Percentiles rank a stretch among this genome's conserved stretches.
These are phyloP conservation scores for Meloidogyne chitwoodi DNA, from an alignment of 1,140 invertebrate genomes.

Conservation along the genomic window DNA sequence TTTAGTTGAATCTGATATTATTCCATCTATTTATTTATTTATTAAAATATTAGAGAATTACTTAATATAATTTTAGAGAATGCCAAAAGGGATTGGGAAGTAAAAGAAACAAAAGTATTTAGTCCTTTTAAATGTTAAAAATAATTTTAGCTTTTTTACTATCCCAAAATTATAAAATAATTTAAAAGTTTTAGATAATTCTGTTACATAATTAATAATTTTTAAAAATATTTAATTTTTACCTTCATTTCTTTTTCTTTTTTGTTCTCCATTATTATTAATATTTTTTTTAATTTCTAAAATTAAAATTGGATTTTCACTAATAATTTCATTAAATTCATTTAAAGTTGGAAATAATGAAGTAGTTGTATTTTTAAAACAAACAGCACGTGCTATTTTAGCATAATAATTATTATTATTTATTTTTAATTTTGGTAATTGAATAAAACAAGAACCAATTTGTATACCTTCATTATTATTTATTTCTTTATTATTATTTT, in stretches of 20 bases:
- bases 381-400: conserved; percentile 22
- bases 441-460: conserved; percentile 4
- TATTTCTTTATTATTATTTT: conserved; percentile 4
- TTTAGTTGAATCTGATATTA: neutral
- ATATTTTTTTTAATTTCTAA: conserved; percentile 8
- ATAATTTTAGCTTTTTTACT: too few species aligned
- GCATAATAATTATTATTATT: neutral
- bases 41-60: too few species aligned
- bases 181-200: too few species aligned
- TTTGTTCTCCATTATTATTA: neutral
- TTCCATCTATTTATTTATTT: neutral
- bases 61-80: too few species aligned
- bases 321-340: conserved; percentile 15
- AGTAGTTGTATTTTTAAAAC: conserved; percentile 13
- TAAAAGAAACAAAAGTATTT: too few species aligned
- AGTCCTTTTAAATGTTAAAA: too few species aligned
- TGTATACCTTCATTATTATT: conserved; percentile 4
- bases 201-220: too few species aligned
- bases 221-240: too few species aligned
- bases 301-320: conserved; percentile 22
- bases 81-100: too few species aligned
- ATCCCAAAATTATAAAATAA: too few species aligned
- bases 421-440: neutral
- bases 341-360: conserved; percentile 33
- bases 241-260: neutral